These are phyloP conservation scores for Diprion similis DNA, from an alignment of 1,140 invertebrate genomes.

Conservation along the genomic window DNA sequence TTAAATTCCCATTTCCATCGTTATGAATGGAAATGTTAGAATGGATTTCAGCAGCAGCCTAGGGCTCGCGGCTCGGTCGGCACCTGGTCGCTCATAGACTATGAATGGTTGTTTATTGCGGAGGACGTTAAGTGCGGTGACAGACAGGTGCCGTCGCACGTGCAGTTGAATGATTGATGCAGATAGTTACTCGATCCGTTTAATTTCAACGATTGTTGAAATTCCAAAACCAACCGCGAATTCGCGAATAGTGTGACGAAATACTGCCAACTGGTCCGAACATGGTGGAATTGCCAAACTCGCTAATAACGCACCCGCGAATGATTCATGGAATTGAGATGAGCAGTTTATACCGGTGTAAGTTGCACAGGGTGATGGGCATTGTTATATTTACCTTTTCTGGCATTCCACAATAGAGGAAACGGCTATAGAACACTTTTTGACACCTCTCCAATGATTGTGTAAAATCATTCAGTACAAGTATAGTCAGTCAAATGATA, in stretches of 20 bases:
- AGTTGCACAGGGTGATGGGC: too few species aligned
- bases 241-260: too few species aligned
- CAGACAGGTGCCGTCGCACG: not conserved
- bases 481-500: not conserved
- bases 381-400: conserved; percentile 48
- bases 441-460: not conserved
- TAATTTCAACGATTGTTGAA: not conserved
- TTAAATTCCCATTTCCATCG: not conserved
- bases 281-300: too few species aligned
- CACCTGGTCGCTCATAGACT: not conserved
- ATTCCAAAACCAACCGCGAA: too few species aligned
- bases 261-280: too few species aligned
- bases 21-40: not conserved
- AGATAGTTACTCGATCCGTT: not conserved
- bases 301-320: too few species aligned
- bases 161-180: not conserved
- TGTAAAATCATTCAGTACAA: not conserved
- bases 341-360: too few species aligned
- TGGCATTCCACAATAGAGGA: conserved; percentile 51
- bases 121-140: not conserved
- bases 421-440: not conserved
- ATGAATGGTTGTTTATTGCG: not conserved
- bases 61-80: not conserved
- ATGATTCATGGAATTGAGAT: too few species aligned
- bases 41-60: not conserved